Evolutionary conservation across 37 sponge, comb jelly and placozoan species (phyloP).

Genomic region (Aplysina aerophoba): DNA sequence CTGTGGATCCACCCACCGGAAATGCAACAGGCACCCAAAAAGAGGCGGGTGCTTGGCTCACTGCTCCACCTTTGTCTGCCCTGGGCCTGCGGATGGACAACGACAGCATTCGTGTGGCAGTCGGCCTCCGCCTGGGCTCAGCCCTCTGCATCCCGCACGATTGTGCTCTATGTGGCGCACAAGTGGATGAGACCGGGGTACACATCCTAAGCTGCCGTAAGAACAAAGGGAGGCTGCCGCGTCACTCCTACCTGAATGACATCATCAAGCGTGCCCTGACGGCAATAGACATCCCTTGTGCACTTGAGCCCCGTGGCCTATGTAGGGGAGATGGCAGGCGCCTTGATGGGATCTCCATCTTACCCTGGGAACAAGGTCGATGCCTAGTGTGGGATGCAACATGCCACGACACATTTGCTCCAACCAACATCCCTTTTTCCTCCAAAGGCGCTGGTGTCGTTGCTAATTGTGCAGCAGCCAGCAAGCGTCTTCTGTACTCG

Average conservation of each 20-base stretch:
- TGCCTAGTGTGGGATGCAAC: conserved; percentile 28
- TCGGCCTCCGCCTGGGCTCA: conserved; percentile 47
- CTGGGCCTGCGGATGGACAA: conserved; percentile 34
- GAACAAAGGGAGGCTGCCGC: conserved; percentile 28
- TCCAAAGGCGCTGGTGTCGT: neutral
- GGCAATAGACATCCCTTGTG: conserved; percentile 36
- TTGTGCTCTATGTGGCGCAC: conserved; percentile 44
- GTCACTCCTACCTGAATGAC: conserved; percentile 44
- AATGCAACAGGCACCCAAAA: conserved; percentile 24
- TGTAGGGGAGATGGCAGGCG: conserved; percentile 37
- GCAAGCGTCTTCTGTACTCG: neutral
- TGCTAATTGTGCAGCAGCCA: conserved; percentile 14
- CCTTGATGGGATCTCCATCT: conserved; percentile 45
- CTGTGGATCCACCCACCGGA: neutral
- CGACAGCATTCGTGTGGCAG: conserved; percentile 34
- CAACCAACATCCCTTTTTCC: conserved; percentile 11
- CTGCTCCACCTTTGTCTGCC: conserved; percentile 36
- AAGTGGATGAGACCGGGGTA: conserved; percentile 16
- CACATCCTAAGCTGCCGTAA: conserved; percentile 33
- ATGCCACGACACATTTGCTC: conserved; percentile 37
- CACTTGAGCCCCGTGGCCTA: conserved; percentile 34
- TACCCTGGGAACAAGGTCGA: conserved; percentile 38
- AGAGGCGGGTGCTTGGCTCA: conserved; percentile 41
- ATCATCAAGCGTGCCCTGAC: conserved; percentile 34
- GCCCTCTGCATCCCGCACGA: conserved; percentile 43